Evolutionary conservation across 1,140 invertebrate species (phyloP), one percentile per base, ranked within the genome.

Genomic region (Neodiprion pinetum): DNA sequence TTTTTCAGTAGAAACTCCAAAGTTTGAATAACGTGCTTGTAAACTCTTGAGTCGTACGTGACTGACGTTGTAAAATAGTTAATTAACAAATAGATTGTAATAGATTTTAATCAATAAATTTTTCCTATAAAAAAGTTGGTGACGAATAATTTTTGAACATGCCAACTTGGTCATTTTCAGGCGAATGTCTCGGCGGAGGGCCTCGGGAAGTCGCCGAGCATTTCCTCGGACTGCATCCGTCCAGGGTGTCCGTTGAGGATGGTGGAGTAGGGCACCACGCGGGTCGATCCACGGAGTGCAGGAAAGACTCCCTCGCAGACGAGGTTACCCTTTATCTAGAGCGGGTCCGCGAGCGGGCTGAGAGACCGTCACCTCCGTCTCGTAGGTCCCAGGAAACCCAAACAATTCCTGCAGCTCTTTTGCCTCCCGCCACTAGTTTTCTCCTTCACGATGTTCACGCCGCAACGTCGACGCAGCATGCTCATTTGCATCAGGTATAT

Each of bases 171-270:
- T 40, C 28, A 40, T 61, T 61, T 17, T 5, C 61, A 87, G 87
- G 95, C 81, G 94, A 95, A 79, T 93, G 94, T 82, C 93, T 95
- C 67, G 93, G 93, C 5, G 94, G 95, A 76, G 89, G 95, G 40
- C 93, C 94, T 12, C 90, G 95, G 11, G 88, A 89, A 73, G 91
- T 96, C 5, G 95, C 94, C 0, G 95, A 96, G 81, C 95, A 96
- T 83, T 96, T 95, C 91, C 89, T 96, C 48, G 95, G 95, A 49
- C 92, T 94, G 9, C 95, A 96, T 85, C 94, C 93, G 14, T 95
- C 89, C 89, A 93, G 84, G 93, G 93, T 88, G 91, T 93, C 72
- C 89, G 92, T 75, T 92, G 95, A 90, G 90, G 93, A 84, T 68
- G 77, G 67, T 17, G 79, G 85, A 49, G 82, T 81, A 21, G 77